Evolutionary conservation across 1,140 invertebrate genomes (phyloP), one percentile per base, ranked within the genome.

Genomic region (Nixonia krombeini): DNA sequence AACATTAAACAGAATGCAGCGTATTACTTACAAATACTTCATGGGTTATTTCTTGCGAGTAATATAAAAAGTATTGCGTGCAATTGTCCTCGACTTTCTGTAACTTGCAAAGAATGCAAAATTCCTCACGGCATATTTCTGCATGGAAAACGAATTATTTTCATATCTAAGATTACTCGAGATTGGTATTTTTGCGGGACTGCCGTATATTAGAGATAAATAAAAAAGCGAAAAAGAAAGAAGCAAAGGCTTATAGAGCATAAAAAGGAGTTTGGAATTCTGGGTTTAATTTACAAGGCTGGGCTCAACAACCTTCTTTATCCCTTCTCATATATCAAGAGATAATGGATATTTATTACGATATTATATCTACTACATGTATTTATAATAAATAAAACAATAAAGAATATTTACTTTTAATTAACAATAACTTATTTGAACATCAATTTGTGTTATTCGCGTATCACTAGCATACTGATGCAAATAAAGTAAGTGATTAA

Each of bases 81-180:
- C 21, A 21, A 21, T 21, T 21, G 21, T 21, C 21, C 6, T 21
- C 6, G 21, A 21, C 21, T 21, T 21, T 3, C 21, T 21, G 21
- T 8, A 15, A 12, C 15, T 37, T 37, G 9, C 6, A 12, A 37
- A 37, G 15, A 16, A 37, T 37, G 33, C 6, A 37, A 37, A 37
- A 13, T 37, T 37, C 29, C 29, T 8, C 8, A 9, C 29, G 29
- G 29, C 29, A 9, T 31, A 47, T 33, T 47, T 47, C 45, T 23
- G 16, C 29, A 21, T 23, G 45, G 31, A 13, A 13, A 33, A 35
- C 45, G 33, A 18, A 16, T 28, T 18, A 33, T 47, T 28, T 35
- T 47, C 45, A 47, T 26, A 47, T 35, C 28, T 47, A 33, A 47
- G 29, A 46, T 17, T 46, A 26, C 21, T 15, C 25, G 18, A 47